Base-by-base conservation (phyloP, 2,888 invertebrate species). In the Perizoma affinitatum region DNA sequence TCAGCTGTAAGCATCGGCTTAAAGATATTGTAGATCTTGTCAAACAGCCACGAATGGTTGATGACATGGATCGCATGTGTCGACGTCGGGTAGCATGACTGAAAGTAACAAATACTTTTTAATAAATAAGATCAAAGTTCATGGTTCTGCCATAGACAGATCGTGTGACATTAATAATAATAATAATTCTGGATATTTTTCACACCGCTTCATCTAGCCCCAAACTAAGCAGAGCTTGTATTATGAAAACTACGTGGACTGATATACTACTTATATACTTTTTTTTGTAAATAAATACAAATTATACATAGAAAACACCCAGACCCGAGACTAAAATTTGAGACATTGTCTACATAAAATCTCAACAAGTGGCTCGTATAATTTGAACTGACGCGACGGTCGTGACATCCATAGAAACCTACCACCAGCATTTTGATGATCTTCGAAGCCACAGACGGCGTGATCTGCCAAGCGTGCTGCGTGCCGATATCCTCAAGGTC, bases 11-110 rank as follows among this genome's bases (percentile, higher is more conserved):
- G 86, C 34, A 97, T 89, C 0, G 97, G 96, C 73, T 96, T 96
- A 83, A 97, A 96, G 11, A 96, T 94, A 67, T 94, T 94, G 82
- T 95, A 96, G 53, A 96, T 94, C 66, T 95, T 94, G 81, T 96
- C 96, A 79, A 97, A 96, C 6, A 96, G 84, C 96, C 96, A 96
- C 0, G 96, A 96, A 78, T 97, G 96, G 80, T 96, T 95, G 41
- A 97, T 93, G 53, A 97, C 93, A 84, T 97, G 97, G 58, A 97
- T 94, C 0, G 96, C 95, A 67, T 95, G 89, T 0, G 95, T 95
- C 53, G 94, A 94, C 75, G 96, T 93, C 0, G 96, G 96, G 80
- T 96, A 96, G 55, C 95, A 94, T 0, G 95, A 94, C 95, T 95
- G 84, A 6, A 84, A 84, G 10, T 35, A 54, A 68, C 3, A 22